Base-by-base conservation (phyloP, 1,140 invertebrate genomes). In the Heliothis virescens region DNA sequence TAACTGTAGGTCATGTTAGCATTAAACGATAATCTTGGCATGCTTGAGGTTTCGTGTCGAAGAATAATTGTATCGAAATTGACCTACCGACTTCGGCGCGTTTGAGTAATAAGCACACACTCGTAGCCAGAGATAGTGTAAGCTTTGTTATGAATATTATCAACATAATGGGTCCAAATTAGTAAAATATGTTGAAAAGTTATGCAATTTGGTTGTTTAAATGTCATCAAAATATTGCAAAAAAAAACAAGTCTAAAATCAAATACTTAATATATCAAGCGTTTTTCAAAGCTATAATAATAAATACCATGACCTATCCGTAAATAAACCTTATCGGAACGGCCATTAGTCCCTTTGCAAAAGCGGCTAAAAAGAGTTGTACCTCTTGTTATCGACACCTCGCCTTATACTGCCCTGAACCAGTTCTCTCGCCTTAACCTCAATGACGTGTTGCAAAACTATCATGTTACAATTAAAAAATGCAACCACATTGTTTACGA, bases 281-380 rank as follows among this genome's bases (percentile, higher is more conserved):
- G 5, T 41, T 41, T 59, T 26, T 26, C 57, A 59, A 59, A 12
- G 21, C 57, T 11, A 13, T 7, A 3, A n/a, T 63, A 41, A 9
- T 41, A 62, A 41, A 9, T 41, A 62, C 34, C 10, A 29, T 29
- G 29, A 62, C 41, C 75, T 63, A 41, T 47, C 52, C 34, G 18
- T 74, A 75, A 79, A 73, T 78, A 81, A 16, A 16, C 65, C 48
- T 69, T 69, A 69, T 69, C 65, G 47, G 16, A 21, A 29, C 12
- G 47, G 1, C 48, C 16, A 53, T 52, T 69, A 69, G 47, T 69
- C 3, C 18, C 26, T 52, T 26, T 7, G 48, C 48, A 12, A 69
- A 69, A 69, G 18, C 65, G 21, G 9, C 16, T 53, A 69, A 69
- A 69, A 52, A 69, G 65, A 41, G 60, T 41, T n/a, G 48, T 69